These are phyloP conservation scores for Erebia epiphron DNA, from an alignment of 2,888 invertebrate genomes.

Conservation along the genomic window DNA sequence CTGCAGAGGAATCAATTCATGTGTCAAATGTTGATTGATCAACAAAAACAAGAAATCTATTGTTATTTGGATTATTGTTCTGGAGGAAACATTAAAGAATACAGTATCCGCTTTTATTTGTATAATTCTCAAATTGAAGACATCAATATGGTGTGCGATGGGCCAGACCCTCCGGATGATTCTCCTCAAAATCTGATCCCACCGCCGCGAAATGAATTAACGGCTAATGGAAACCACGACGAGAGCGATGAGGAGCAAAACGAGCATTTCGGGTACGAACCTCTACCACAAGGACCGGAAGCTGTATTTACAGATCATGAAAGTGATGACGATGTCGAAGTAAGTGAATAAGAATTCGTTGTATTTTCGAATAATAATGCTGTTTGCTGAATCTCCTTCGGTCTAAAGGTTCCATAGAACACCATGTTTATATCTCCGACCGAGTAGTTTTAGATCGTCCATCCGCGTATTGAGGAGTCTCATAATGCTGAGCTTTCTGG, in stretches of 20 bases:
- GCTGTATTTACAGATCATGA: constrained; percentile 57
- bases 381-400: too few species aligned
- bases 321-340: constrained; percentile 57
- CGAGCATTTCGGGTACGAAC: constrained; percentile 80
- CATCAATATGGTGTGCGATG: constrained; percentile 69
- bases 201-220: constrained; percentile 65
- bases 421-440: too few species aligned
- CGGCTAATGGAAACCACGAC: constrained; percentile 64
- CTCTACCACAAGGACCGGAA: constrained; percentile 76
- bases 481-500: too few species aligned
- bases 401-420: too few species aligned
- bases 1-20: too few species aligned
- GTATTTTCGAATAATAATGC: too few species aligned
- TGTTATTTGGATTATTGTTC: too few species aligned
- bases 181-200: constrained; percentile 68
- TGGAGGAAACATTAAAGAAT: too few species aligned
- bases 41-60: too few species aligned
- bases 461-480: too few species aligned
- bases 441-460: too few species aligned
- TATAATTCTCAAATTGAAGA: neutral
- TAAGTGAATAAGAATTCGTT: constrained; percentile 38
- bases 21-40: too few species aligned
- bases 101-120: neutral
- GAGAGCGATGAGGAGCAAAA: constrained; percentile 80
- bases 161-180: constrained; percentile 76